Percentiles rank a stretch among this genome's conserved stretches.
Conservation (phyloP, 1,140 invertebrate genomes). For the Choristoneura fumiferana region DNA sequence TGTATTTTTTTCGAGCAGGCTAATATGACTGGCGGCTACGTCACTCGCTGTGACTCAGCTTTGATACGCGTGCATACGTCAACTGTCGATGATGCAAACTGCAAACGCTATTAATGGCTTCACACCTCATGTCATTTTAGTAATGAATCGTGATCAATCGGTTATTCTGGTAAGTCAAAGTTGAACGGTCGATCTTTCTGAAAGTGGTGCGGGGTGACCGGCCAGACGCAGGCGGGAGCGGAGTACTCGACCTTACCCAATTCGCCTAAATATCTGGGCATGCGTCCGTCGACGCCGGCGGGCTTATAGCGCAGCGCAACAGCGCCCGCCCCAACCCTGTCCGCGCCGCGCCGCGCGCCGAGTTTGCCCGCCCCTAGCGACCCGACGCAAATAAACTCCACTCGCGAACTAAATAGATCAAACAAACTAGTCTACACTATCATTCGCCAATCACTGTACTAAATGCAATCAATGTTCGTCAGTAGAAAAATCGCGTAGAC, state of each 20-base stretch:
- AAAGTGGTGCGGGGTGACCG: conserved; percentile 54
- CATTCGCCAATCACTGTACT: neutral
- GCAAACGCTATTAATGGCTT: neutral
- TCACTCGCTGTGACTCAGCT: conserved; percentile 2
- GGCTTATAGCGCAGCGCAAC: conserved; percentile 31
- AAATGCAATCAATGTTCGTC: no score
- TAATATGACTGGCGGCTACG: neutral
- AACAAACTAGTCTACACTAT: conserved; percentile 43
- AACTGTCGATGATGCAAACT: neutral
- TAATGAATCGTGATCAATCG: conserved; percentile 3
- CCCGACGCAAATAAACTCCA: conserved; percentile 19
- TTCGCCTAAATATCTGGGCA: conserved; percentile 40
- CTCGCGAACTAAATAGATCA: conserved; percentile 31
- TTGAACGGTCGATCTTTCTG: conserved; percentile 50
- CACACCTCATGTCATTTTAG: conserved; percentile 12
- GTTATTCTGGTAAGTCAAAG: conserved; percentile 21
- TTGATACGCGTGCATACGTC: conserved; percentile 10
- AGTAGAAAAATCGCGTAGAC: no score
- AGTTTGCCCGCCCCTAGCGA: conserved; percentile 17
- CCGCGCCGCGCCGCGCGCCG: conserved; percentile 21
- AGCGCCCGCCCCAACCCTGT: conserved; percentile 3
- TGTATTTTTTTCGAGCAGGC: no score
- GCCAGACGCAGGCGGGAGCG: conserved; percentile 40
- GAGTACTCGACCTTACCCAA: conserved; percentile 50
- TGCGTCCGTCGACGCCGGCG: conserved; percentile 36